Evolutionary conservation across 1,140 invertebrate genomes (phyloP).

Genomic region (Eriocheir sinensis): DNA sequence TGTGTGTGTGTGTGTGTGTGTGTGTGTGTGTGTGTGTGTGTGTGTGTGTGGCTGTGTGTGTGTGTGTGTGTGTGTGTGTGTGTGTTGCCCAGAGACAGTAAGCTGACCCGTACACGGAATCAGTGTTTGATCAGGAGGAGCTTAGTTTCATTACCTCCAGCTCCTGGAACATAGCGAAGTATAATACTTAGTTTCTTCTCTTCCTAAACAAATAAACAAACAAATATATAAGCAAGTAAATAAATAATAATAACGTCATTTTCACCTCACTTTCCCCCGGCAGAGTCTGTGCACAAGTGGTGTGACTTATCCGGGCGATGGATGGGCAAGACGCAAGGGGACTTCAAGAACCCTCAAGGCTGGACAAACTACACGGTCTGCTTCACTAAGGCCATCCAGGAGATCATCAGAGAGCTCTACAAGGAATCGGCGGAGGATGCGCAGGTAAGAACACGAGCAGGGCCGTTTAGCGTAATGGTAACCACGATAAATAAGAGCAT

Average conservation of each 20-base stretch:
- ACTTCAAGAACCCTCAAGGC: slow-evolving; percentile 82
- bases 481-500: too few species aligned
- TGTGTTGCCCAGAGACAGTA: too few species aligned
- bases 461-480: too few species aligned
- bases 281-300: slow-evolving; percentile 64
- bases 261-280: background rate
- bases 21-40: background rate
- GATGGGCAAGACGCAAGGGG: slow-evolving; percentile 59
- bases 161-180: too few species aligned
- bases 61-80: background rate
- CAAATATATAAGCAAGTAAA: background rate
- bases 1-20: background rate
- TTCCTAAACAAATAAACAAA: background rate
- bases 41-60: background rate
- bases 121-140: too few species aligned
- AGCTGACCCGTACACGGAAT: too few species aligned
- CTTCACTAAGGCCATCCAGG: slow-evolving; percentile 88
- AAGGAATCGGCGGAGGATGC: slow-evolving; percentile 83
- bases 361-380: slow-evolving; percentile 95
- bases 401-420: slow-evolving; percentile 86
- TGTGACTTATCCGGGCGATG: slow-evolving; percentile 67
- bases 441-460: slow-evolving; percentile 57
- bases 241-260: background rate
- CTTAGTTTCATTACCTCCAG: too few species aligned
- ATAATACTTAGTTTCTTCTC: too few species aligned